Conservation (phyloP, 1,140 invertebrate species). For the Aphis craccivora region DNA sequence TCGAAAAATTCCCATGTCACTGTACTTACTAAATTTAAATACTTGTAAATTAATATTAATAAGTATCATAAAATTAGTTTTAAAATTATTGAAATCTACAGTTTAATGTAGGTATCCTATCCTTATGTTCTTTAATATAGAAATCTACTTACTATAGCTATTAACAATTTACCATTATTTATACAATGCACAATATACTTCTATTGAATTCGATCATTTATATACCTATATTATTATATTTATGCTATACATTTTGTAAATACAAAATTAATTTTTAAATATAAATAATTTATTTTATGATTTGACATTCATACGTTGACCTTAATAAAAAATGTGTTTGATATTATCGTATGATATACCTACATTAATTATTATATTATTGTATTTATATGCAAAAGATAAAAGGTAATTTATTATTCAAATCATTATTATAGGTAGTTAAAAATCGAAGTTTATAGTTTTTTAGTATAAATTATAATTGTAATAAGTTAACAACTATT, state of each 20-base stretch:
- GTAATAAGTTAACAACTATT: too few species aligned
- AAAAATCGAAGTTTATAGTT: neutral
- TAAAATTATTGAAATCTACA: too few species aligned
- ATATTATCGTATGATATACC: neutral
- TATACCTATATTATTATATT: neutral
- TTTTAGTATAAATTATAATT: neutral
- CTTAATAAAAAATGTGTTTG: neutral
- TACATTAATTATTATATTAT: neutral
- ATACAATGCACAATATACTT: too few species aligned
- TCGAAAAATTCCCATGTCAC: too few species aligned
- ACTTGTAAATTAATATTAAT: too few species aligned
- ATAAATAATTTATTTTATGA: neutral
- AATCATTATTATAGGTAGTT: neutral
- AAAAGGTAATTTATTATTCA: neutral
- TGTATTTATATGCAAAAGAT: neutral
- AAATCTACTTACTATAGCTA: too few species aligned
- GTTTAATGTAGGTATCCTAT: too few species aligned
- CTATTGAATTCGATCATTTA: too few species aligned
- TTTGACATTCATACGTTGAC: neutral
- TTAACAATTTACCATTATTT: too few species aligned
- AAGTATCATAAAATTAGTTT: too few species aligned
- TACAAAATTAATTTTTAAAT: neutral
- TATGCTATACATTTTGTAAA: slow-evolving; percentile 18
- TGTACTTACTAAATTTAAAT: too few species aligned
- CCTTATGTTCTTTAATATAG: too few species aligned